phyloP scores from a whole-genome alignment of 2,888 invertebrate species.

The Nymphalis urticae region DNA sequence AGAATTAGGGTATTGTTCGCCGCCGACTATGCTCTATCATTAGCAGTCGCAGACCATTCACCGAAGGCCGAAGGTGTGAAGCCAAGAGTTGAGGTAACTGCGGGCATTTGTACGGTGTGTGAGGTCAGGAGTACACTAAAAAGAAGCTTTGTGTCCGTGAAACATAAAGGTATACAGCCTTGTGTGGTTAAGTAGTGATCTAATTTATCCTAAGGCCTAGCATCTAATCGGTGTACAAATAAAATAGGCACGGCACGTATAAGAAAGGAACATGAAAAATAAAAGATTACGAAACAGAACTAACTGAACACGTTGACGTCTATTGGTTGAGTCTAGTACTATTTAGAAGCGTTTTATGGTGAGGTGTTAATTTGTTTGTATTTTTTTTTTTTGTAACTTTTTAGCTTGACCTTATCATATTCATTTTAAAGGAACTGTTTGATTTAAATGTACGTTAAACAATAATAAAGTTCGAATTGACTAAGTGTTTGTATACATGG shows the following conservation, averaged over 20 bases:
- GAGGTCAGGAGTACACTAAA: constrained; percentile 80
- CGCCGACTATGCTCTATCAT: constrained; percentile 59
- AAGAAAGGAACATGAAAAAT: constrained; percentile 62
- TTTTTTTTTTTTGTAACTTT: constrained; percentile 36
- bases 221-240: constrained; percentile 78
- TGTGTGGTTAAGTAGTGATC: constrained; percentile 79
- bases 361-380: constrained; percentile 70
- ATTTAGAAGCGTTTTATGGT: constrained; percentile 73
- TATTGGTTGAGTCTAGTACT: constrained; percentile 78
- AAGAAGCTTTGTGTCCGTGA: constrained; percentile 80
- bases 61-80: constrained; percentile 78
- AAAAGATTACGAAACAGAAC: constrained; percentile 65
- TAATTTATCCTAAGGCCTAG: constrained; percentile 80
- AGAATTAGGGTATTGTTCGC: constrained; percentile 67
- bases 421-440: constrained; percentile 48
- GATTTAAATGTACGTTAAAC: constrained; percentile 48
- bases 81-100: constrained; percentile 81
- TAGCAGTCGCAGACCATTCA: constrained; percentile 64
- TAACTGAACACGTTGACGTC: constrained; percentile 77
- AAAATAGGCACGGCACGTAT: constrained; percentile 79
- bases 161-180: constrained; percentile 79
- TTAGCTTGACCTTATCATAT: constrained; percentile 23
- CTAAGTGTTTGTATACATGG: constrained; percentile 47
- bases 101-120: constrained; percentile 81
- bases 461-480: constrained; percentile 33